Conservation (phyloP, 2,797 vertebrate species). For the Ataeniobius toweri region DNA sequence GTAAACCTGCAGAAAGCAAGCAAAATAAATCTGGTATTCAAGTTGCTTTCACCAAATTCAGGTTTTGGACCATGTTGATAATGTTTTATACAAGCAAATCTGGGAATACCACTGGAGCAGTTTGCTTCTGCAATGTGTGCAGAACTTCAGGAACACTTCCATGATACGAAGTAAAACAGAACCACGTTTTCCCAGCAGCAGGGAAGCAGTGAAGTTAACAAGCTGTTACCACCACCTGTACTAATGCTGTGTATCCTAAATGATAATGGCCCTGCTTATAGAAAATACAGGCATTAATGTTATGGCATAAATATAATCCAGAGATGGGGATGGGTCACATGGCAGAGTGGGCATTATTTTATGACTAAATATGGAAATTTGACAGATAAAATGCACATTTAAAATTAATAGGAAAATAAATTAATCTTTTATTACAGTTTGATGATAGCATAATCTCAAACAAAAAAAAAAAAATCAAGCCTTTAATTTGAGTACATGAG, state of each 20-base stretch:
- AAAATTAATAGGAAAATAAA: background rate
- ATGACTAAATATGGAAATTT: no score
- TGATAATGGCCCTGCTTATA: slow-evolving; percentile 37
- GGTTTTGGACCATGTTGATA: background rate
- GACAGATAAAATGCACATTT: no score
- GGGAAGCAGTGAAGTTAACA: slow-evolving; percentile 62
- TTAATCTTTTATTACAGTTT: background rate
- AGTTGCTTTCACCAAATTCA: background rate
- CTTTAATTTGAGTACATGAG: no score
- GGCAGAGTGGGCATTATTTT: background rate
- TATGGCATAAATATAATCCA: slow-evolving; percentile 26
- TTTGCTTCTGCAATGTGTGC: slow-evolving; percentile 19
- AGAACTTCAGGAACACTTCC: slow-evolving; percentile 53
- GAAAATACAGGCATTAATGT: slow-evolving; percentile 49
- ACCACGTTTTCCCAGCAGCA: slow-evolving; percentile 56
- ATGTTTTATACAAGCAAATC: background rate
- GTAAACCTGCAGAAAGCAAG: background rate
- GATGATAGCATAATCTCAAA: background rate
- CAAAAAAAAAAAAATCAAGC: background rate
- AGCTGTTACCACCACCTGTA: slow-evolving; percentile 68
- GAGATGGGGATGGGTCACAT: slow-evolving; percentile 13
- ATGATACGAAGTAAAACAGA: slow-evolving; percentile 66
- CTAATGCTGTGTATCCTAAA: slow-evolving; percentile 68
- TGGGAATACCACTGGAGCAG: background rate
- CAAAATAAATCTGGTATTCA: no score